Conservation (phyloP, 2,888 invertebrate species). For the Zygaena filipendulae region DNA sequence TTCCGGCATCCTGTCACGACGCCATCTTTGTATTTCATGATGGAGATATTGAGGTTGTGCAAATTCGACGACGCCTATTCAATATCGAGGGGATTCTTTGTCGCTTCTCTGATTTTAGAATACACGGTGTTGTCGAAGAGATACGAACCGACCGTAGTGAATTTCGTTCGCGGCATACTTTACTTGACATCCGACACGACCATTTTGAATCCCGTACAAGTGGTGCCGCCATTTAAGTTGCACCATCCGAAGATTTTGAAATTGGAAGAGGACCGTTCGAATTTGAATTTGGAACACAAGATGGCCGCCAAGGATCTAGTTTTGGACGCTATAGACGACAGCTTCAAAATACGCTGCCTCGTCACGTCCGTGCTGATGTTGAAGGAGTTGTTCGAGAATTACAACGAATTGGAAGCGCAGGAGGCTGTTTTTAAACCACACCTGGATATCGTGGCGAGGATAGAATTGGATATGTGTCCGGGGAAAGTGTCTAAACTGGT, state of each 20-base stretch:
- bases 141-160: slow-evolving; percentile 82
- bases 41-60: slow-evolving; percentile 77
- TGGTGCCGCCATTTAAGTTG: slow-evolving; percentile 75
- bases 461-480: slow-evolving; percentile 73
- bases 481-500: slow-evolving; percentile 54
- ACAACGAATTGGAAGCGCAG: slow-evolving; percentile 46
- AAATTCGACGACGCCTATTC: slow-evolving; percentile 73
- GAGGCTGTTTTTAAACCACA: slow-evolving; percentile 65
- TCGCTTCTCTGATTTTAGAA: slow-evolving; percentile 80
- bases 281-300: slow-evolving; percentile 35
- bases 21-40: slow-evolving; percentile 84
- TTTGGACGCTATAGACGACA: slow-evolving; percentile 57
- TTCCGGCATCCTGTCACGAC: slow-evolving; percentile 90
- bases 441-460: slow-evolving; percentile 59
- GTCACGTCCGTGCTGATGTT: slow-evolving; percentile 65
- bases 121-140: slow-evolving; percentile 83
- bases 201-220: slow-evolving; percentile 68
- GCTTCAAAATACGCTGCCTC: slow-evolving; percentile 74
- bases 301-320: slow-evolving; percentile 71
- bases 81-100: slow-evolving; percentile 80
- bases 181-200: slow-evolving; percentile 76
- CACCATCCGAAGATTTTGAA: slow-evolving; percentile 67
- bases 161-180: slow-evolving; percentile 81
- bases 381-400: slow-evolving; percentile 67
- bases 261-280: slow-evolving; percentile 57